A percentile compares a stretch with the other conserved stretches of the same genome.
phyloP scores from a whole-genome alignment of 1,140 invertebrate genomes.

The Tyrophagus putrescentiae region DNA sequence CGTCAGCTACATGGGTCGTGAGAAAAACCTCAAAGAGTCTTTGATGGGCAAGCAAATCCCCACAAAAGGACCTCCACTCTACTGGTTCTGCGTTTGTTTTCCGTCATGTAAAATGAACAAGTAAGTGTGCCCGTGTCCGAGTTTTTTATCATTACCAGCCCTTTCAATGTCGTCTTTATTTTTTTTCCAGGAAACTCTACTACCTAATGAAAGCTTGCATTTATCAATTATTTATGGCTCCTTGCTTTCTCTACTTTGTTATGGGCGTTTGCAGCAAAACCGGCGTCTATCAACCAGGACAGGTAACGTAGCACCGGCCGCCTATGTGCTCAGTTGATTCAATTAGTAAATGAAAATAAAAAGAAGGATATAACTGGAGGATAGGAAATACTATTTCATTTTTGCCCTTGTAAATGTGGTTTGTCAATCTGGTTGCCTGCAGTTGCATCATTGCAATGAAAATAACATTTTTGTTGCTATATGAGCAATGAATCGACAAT shows the following conservation, averaged over 20 bases:
- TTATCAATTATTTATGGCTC: constrained; percentile 20
- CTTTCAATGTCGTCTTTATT: constrained; percentile 2
- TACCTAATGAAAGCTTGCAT: constrained; percentile 19
- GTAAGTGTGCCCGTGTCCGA: neutral
- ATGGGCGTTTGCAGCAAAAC: constrained; percentile 21
- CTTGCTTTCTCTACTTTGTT: constrained; percentile 21
- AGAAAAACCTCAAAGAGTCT: constrained; percentile 17
- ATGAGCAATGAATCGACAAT: neutral
- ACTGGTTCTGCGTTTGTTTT: constrained; percentile 11
- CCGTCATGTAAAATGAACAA: constrained; percentile 12
- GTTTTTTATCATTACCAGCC: neutral
- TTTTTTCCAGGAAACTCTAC: constrained; percentile 15
- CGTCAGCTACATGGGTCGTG: constrained; percentile 17
- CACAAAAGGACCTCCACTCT: constrained; percentile 18
- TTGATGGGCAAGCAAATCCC: constrained; percentile 15
- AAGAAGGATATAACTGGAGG: no score
- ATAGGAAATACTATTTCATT: no score
- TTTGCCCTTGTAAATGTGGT: no score
- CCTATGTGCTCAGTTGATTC: constrained; percentile 2
- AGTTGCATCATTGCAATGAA: neutral
- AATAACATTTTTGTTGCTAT: neutral
- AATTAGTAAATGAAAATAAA: neutral
- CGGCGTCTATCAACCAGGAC: constrained; percentile 18
- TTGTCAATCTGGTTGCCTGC: neutral
- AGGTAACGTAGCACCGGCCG: constrained; percentile 1